Conservation (phyloP, 2,113 vertebrate genomes). For the Corydoras maculifer region DNA sequence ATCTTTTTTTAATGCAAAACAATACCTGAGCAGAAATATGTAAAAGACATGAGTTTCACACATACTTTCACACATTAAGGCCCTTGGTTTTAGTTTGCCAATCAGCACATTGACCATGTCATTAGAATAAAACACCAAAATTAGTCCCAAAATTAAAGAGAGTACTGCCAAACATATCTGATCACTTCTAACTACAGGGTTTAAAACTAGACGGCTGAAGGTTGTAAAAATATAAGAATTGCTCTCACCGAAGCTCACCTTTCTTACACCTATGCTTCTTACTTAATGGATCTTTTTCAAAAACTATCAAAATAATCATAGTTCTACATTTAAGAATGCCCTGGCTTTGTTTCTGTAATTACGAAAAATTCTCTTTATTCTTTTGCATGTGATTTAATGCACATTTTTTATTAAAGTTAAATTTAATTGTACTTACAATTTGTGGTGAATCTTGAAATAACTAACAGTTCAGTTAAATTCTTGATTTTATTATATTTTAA, state of each 20-base stretch:
- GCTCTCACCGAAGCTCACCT: not conserved
- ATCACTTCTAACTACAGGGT: slow-evolving; percentile 48
- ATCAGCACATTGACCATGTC: slow-evolving; percentile 49
- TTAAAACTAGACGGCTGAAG: slow-evolving; percentile 17
- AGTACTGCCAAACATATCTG: slow-evolving; percentile 40
- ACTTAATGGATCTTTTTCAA: too few relatives aligned
- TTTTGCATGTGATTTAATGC: not conserved
- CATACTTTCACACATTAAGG: slow-evolving; percentile 7
- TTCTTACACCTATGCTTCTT: too few relatives aligned
- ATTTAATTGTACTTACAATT: not conserved
- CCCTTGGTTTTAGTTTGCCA: slow-evolving; percentile 33
- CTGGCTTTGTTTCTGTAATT: slow-evolving; percentile 6
- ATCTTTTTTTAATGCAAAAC: slow-evolving; percentile 1
- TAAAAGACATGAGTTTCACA: slow-evolving; percentile 8
- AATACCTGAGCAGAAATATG: slow-evolving; percentile 3
- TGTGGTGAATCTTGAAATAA: not conserved
- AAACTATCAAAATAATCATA: not conserved
- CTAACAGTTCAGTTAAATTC: not conserved
- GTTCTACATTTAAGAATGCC: slow-evolving; percentile 1
- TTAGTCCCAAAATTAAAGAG: slow-evolving; percentile 50
- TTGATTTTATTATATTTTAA: not conserved
- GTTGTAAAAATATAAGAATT: slow-evolving; percentile 27
- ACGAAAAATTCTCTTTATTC: slow-evolving; percentile 4
- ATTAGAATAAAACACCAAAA: slow-evolving; percentile 50
- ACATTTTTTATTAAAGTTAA: not conserved